Base-by-base conservation (phyloP, 92 coral and sea anemone genomes). In the Porites lobata region DNA sequence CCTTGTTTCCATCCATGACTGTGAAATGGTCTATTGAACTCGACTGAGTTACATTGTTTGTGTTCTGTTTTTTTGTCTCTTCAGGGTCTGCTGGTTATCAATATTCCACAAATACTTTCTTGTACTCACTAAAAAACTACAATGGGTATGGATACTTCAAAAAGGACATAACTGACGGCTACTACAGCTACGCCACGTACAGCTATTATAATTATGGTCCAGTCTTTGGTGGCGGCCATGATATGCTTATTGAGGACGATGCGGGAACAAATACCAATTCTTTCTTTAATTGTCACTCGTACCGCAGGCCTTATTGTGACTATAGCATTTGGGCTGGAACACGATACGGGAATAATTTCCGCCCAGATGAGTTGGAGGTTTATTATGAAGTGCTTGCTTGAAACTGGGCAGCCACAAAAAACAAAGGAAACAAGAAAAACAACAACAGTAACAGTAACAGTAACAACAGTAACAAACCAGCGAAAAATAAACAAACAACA, bases 91-190 rank as follows among this genome's bases (percentile, higher is more conserved):
- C 29, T 18, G 9, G 62, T 0, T 75, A 20, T 43, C 38, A 9
- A 0, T 75, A 17, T 38, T 51, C 79, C 18, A 17, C 79, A 19
- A 75, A 75, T 3, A 6, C 65, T 5, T 75, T 75, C 62, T 50
- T 75, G 15, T 75, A 18, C 9, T 75, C 79, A 17, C 64, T 75
- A 17, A 75, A 50, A 75, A 75, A 75, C 22, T 51, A 52, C 15
- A 0, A 17, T 0, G 65, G 79, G 9, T 50, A 75, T 75, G 79
- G 79, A 47, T 75, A 69, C 17, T 69, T 69, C 21, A 69, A 69
- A 69, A 32, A 69, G 4, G 74, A 69, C 74, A 26, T 69, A 11
- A 69, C 5, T 0, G 0, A 38, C 4, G 43, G 43, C 43, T 4
- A 38, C 5, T 38, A 38, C 4, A 0, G 5, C 43, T 3, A 4